Percentiles rank a stretch among this genome's conserved stretches.
Conservation (phyloP, 2,113 vertebrate genomes). For the Tupaia tana region DNA sequence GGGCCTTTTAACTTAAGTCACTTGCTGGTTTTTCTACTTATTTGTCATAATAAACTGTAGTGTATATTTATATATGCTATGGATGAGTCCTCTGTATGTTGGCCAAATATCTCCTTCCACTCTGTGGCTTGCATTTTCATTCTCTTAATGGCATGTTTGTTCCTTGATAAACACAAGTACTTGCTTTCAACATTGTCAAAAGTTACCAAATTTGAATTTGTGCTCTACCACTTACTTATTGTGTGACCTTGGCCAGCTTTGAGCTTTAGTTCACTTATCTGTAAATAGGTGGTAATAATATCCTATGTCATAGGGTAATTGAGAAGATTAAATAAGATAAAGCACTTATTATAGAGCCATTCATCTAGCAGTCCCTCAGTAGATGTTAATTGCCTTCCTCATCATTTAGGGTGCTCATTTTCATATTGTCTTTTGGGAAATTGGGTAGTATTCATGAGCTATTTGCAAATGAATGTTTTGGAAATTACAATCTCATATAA, state of each 20-base stretch:
- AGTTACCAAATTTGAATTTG: conserved; percentile 63
- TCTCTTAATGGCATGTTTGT: conserved; percentile 32
- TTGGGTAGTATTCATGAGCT: conserved; percentile 80
- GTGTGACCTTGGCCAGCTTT: conserved; percentile 64
- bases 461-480: conserved; percentile 82
- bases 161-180: conserved; percentile 32
- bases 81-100: background rate
- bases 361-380: conserved; percentile 66
- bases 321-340: conserved; percentile 77
- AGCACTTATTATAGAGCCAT: conserved; percentile 66
- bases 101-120: background rate
- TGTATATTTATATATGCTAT: background rate
- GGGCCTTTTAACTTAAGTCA: background rate
- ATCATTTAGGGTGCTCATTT: conserved; percentile 80
- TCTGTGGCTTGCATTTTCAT: conserved; percentile 36
- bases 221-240: background rate
- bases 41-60: background rate
- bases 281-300: conserved; percentile 71
- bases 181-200: conserved; percentile 46
- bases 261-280: conserved; percentile 67
- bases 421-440: conserved; percentile 78
- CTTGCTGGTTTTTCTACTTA: conserved; percentile 20
- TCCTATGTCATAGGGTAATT: conserved; percentile 65
- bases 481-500: conserved; percentile 78
- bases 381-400: conserved; percentile 75